These are phyloP conservation scores for Lochmaea crataegi DNA, from an alignment of 2,888 invertebrate species.

Conservation along the genomic window DNA sequence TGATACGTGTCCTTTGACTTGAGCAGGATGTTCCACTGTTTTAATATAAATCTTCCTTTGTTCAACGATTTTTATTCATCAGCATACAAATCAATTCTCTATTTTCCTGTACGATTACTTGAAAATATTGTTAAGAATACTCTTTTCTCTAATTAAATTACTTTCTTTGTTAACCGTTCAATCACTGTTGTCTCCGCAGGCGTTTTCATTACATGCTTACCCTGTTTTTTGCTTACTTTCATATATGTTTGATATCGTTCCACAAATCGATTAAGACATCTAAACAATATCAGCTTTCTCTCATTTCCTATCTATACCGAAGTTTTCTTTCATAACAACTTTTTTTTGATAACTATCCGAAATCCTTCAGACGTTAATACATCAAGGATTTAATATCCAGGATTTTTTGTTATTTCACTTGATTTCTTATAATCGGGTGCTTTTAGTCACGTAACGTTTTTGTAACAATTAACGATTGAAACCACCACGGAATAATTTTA, in stretches of 20 bases:
- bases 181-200: neutral
- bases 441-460: neutral
- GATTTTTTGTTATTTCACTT: conserved; percentile 23
- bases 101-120: neutral
- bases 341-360: conserved; percentile 10
- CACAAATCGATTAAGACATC: conserved; percentile 9
- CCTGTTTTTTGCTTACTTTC: neutral
- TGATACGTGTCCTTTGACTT: too few species aligned
- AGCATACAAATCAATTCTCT: too few species aligned
- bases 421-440: conserved; percentile 14
- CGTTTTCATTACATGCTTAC: neutral
- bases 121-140: neutral
- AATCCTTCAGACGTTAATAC: neutral
- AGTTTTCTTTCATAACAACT: neutral
- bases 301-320: conserved; percentile 2
- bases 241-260: conserved; percentile 9
- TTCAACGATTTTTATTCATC: too few species aligned
- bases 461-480: neutral
- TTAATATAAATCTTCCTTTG: too few species aligned
- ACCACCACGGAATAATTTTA: neutral
- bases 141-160: neutral
- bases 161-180: neutral
- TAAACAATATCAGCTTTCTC: conserved; percentile 15
- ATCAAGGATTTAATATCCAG: conserved; percentile 2
- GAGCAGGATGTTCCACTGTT: too few species aligned